These are phyloP conservation scores for Nixonia krombeini DNA, from an alignment of 1,140 invertebrate genomes.

Conservation along the genomic window DNA sequence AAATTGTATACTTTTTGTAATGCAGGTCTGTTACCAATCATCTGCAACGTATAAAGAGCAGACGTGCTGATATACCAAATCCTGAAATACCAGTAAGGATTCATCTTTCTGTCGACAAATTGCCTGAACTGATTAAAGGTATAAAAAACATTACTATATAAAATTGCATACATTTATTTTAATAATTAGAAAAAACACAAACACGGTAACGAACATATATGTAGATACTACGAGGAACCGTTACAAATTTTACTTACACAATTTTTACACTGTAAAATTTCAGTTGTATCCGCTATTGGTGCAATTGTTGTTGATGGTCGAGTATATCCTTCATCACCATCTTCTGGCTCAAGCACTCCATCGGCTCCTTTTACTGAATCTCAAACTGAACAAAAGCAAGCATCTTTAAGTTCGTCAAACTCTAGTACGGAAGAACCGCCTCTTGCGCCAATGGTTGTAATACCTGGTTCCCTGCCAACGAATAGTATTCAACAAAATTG, in stretches of 20 bases:
- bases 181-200: no score
- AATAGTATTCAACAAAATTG: conserved; percentile 49
- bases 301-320: conserved; percentile 84
- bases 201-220: no score
- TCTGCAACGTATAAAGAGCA: conserved; percentile 83
- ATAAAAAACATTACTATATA: no score
- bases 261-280: no score
- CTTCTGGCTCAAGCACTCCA: conserved; percentile 59
- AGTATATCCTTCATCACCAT: conserved; percentile 73
- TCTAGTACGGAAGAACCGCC: conserved; percentile 47
- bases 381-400: conserved; percentile 63
- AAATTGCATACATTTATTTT: no score
- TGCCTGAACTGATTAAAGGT: no score
- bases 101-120: conserved; percentile 81
- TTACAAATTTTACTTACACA: conserved; percentile 18
- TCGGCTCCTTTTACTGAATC: conserved; percentile 51
- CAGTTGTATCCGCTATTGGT: conserved; percentile 81
- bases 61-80: conserved; percentile 86
- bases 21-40: conserved; percentile 76
- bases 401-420: conserved; percentile 46
- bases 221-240: no score
- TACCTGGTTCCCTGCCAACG: conserved; percentile 53
- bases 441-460: conserved; percentile 32
- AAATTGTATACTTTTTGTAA: conserved; percentile 12
- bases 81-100: conserved; percentile 87